Conservation (phyloP, 2,888 invertebrate species). For the Strigamia maritima region DNA sequence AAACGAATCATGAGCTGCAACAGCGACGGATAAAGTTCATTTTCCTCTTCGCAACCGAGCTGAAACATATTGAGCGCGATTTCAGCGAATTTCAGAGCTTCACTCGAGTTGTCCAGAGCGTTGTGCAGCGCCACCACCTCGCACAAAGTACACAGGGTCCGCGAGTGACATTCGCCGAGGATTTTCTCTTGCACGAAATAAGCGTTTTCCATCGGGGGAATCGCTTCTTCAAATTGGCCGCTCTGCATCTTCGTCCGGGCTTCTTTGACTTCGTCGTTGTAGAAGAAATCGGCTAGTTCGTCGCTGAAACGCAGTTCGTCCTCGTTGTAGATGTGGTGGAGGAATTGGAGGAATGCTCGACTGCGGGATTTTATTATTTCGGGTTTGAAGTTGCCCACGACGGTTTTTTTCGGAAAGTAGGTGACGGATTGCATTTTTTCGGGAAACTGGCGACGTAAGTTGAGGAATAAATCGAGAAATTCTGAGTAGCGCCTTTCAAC, state of each 20-base stretch:
- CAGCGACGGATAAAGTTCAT: slow-evolving; percentile 44
- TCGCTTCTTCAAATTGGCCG: slow-evolving; percentile 48
- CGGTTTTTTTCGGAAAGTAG: slow-evolving; percentile 53
- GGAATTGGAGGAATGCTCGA: slow-evolving; percentile 52
- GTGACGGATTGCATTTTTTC: slow-evolving; percentile 47
- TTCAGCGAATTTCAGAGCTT: slow-evolving; percentile 49
- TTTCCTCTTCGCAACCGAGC: slow-evolving; percentile 44
- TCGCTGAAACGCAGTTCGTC: slow-evolving; percentile 49
- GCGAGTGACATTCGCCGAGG: slow-evolving; percentile 40
- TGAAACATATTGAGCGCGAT: slow-evolving; percentile 45
- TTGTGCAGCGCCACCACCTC: slow-evolving; percentile 48
- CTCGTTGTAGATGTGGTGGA: slow-evolving; percentile 50
- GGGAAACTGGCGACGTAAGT: slow-evolving; percentile 46
- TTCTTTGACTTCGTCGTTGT: slow-evolving; percentile 47
- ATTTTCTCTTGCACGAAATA: slow-evolving; percentile 51
- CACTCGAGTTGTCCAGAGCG: slow-evolving; percentile 47
- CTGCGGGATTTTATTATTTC: slow-evolving; percentile 52
- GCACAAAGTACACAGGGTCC: slow-evolving; percentile 45
- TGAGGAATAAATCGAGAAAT: slow-evolving; percentile 49
- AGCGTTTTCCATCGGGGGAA: slow-evolving; percentile 48
- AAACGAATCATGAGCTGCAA: slow-evolving; percentile 37
- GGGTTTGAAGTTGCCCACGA: slow-evolving; percentile 52
- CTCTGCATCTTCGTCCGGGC: slow-evolving; percentile 48
- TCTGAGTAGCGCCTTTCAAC: slow-evolving; percentile 52
- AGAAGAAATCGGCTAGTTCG: slow-evolving; percentile 51